phyloP scores from a whole-genome alignment of 2,888 invertebrate genomes.

The Mystacides longicornis region DNA sequence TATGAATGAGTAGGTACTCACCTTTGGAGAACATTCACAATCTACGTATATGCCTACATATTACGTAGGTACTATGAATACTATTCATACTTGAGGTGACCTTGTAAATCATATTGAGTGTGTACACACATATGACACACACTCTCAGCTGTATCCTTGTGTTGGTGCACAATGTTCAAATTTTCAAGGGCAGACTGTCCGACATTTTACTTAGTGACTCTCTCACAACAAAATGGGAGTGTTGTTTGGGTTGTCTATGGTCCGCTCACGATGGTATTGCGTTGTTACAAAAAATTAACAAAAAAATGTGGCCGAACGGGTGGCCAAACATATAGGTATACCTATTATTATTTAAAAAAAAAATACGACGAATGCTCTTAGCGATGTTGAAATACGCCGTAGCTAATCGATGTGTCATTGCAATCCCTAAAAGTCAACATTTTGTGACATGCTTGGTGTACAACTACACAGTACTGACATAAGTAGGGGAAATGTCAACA shows the following conservation, averaged over 20 bases:
- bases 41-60: not conserved
- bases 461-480: no score
- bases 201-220: not conserved
- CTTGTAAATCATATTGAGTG: not conserved
- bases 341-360: no score
- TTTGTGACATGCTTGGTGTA: no score
- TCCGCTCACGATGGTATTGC: no score
- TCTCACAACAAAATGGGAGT: not conserved
- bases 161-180: not conserved
- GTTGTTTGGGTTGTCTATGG: not conserved
- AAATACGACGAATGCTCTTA: no score
- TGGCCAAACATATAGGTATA: no score
- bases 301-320: slow-evolving; percentile 1
- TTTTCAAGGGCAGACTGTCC: not conserved
- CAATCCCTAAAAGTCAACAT: no score
- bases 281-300: not conserved
- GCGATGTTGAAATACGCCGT: no score
- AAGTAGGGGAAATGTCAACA: no score
- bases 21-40: not conserved
- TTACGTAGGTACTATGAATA: no score
- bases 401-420: no score
- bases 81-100: not conserved
- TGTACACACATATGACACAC: not conserved
- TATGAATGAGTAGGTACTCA: not conserved
- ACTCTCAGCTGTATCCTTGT: no score